Conservation (phyloP, 2,888 invertebrate species). For the Escarpia spicata region DNA sequence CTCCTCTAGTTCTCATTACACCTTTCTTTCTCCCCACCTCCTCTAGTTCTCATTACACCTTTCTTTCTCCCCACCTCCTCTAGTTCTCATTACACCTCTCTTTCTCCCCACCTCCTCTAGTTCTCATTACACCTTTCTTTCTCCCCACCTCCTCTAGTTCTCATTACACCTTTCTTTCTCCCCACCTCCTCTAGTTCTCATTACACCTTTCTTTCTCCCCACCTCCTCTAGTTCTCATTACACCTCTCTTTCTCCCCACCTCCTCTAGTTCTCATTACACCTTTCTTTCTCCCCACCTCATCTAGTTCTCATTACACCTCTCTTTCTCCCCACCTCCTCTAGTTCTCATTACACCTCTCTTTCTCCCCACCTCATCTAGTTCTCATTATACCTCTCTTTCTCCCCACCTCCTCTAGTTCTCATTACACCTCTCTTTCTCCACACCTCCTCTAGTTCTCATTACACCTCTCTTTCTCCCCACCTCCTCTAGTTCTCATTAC, state of each 20-base stretch:
- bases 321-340: neutral
- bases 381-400: neutral
- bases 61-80: neutral
- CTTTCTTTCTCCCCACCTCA: neutral
- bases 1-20: neutral
- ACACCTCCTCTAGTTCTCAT: neutral
- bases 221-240: neutral
- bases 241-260: neutral
- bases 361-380: neutral
- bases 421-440: neutral
- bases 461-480: no score
- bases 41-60: neutral
- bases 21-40: neutral
- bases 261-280: neutral
- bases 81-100: neutral
- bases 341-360: neutral
- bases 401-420: neutral
- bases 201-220: neutral
- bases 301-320: neutral
- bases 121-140: neutral
- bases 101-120: neutral
- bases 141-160: neutral
- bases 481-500: neutral
- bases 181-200: neutral
- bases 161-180: neutral